Evolutionary conservation across 2,797 vertebrate species (phyloP).

Genomic region (Acipenser ruthenus): DNA sequence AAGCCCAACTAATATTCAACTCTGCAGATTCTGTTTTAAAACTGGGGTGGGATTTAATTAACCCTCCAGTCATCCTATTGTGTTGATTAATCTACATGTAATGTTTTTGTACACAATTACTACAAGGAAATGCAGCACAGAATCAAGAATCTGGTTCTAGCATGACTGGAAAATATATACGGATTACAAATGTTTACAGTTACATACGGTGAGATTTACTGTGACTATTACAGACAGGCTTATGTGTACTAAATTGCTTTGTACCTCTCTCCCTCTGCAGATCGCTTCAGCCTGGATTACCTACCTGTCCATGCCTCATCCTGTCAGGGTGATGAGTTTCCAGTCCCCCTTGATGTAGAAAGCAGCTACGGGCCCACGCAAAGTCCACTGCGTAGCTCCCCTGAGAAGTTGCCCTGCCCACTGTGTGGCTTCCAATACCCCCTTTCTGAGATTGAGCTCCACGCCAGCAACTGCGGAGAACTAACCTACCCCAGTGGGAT

Average conservation of each 20-base stretch:
- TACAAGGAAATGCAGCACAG: not conserved
- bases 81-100: too few relatives aligned
- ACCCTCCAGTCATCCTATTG: too few relatives aligned
- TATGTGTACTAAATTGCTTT: constrained; percentile 5
- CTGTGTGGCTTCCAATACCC: constrained; percentile 47
- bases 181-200: too few relatives aligned
- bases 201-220: too few relatives aligned
- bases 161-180: too few relatives aligned
- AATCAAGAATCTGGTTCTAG: too few relatives aligned
- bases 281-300: constrained; percentile 37
- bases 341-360: constrained; percentile 5
- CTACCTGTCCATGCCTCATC: constrained; percentile 47
- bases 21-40: not conserved
- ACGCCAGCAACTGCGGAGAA: constrained; percentile 58
- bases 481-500: not conserved
- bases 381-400: constrained; percentile 11
- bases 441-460: constrained; percentile 39
- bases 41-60: not conserved
- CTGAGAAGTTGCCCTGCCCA: constrained; percentile 46
- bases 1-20: not conserved
- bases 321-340: constrained; percentile 45
- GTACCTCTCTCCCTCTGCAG: constrained; percentile 28
- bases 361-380: constrained; percentile 10
- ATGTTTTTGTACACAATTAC: too few relatives aligned
- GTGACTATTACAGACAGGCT: not conserved